phyloP scores from a whole-genome alignment of 2,797 vertebrate species.

The Phalloptychus januarius region DNA sequence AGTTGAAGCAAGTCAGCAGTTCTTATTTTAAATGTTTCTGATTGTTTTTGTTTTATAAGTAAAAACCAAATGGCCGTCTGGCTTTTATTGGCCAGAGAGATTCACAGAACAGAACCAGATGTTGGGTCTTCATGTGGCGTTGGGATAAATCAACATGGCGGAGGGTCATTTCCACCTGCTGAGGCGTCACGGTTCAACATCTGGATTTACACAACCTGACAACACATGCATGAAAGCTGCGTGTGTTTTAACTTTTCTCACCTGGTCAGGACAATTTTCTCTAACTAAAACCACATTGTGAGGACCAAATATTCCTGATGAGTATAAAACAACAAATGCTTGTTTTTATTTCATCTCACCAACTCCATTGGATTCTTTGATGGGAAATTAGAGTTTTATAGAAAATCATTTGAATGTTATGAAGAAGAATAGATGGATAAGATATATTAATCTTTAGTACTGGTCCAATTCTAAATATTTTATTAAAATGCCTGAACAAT shows the following conservation, averaged over 20 bases:
- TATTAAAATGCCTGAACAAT: too few relatives aligned
- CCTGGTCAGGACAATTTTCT: not conserved
- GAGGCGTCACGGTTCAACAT: slow-evolving; percentile 41
- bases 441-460: too few relatives aligned
- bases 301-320: not conserved
- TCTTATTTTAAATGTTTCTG: not conserved
- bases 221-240: not conserved
- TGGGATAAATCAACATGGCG: slow-evolving; percentile 27
- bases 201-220: slow-evolving; percentile 29
- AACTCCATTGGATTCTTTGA: too few relatives aligned
- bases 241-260: not conserved
- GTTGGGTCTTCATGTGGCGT: slow-evolving; percentile 49
- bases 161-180: slow-evolving; percentile 42
- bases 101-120: slow-evolving; percentile 48
- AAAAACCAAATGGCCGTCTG: not conserved
- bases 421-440: too few relatives aligned
- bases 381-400: too few relatives aligned
- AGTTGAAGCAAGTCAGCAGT: not conserved
- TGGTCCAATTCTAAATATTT: too few relatives aligned
- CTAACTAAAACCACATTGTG: not conserved
- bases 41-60: not conserved
- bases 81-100: slow-evolving; percentile 43
- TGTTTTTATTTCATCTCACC: too few relatives aligned
- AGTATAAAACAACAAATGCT: too few relatives aligned
- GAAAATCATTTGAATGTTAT: too few relatives aligned